phyloP scores from a whole-genome alignment of 2,797 vertebrate species.

The Gymnodraco acuticeps region DNA sequence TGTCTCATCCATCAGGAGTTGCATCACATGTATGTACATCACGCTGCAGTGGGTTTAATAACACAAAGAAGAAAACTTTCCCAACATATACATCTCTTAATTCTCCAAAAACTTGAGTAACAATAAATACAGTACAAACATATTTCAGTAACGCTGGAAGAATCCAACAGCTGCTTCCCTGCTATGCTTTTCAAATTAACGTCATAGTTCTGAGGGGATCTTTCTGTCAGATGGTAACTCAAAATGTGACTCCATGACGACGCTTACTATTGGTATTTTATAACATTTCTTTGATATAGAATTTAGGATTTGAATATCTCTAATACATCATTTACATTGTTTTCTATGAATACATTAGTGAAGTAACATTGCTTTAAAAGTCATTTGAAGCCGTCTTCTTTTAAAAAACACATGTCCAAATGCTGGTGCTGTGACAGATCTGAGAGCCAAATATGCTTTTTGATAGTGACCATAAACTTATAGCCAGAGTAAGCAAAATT shows the following conservation, averaged over 20 bases:
- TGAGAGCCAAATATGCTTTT: not conserved
- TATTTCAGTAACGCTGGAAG: not conserved
- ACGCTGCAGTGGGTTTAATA: conserved; percentile 19
- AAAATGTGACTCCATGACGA: not conserved
- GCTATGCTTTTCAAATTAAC: not conserved
- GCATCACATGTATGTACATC: not conserved
- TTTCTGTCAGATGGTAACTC: not conserved
- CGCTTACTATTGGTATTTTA: not conserved
- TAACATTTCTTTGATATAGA: not conserved
- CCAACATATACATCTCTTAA: conserved; percentile 8
- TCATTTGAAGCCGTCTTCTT: not conserved
- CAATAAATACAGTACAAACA: conserved; percentile 25
- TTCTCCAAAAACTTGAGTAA: not conserved
- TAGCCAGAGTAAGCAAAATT: not conserved
- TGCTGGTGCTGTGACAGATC: not conserved
- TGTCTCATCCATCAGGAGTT: not conserved
- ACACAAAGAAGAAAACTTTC: not conserved
- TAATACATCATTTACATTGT: conserved; percentile 3
- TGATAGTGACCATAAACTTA: not conserved
- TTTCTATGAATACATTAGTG: conserved; percentile 3
- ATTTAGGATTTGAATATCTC: not conserved
- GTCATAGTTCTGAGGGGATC: not conserved
- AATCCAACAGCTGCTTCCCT: not conserved
- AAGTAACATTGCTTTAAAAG: not conserved
- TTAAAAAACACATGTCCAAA: not conserved